These are phyloP conservation scores for Dasyornis broadbenti DNA, from an alignment of 2,113 vertebrate genomes.

Conservation along the genomic window DNA sequence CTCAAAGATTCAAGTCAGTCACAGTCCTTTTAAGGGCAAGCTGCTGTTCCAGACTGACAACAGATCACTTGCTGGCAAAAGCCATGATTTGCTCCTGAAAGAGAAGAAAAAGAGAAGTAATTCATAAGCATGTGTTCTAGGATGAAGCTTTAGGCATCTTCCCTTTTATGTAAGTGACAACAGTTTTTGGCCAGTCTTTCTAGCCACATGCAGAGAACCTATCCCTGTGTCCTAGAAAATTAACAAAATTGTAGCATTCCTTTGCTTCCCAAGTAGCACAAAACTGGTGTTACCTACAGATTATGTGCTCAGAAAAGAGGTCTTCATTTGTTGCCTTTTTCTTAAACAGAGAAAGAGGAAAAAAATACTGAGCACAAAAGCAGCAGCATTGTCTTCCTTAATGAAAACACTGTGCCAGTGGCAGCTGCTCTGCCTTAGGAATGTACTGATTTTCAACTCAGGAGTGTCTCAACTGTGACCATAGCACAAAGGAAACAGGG, in stretches of 20 bases:
- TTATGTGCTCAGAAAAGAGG: not conserved
- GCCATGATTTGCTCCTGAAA: constrained; percentile 92
- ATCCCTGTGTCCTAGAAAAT: not conserved
- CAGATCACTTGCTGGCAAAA: constrained; percentile 89
- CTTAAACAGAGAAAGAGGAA: not conserved
- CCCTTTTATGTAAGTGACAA: not conserved
- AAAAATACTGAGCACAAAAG: not conserved
- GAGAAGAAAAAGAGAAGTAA: not conserved
- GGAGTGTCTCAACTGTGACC: not conserved
- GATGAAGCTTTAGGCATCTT: not conserved
- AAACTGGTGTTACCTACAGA: not conserved
- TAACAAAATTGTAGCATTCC: not conserved
- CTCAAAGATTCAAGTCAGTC: not conserved
- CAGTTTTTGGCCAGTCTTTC: not conserved
- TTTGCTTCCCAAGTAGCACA: not conserved
- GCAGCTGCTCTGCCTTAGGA: not conserved
- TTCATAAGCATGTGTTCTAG: not conserved
- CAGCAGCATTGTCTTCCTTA: not conserved
- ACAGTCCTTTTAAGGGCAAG: not conserved
- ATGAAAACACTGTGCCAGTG: not conserved
- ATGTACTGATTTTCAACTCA: not conserved
- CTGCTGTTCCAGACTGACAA: not conserved
- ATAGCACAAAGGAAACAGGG: not conserved
- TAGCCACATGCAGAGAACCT: not conserved
- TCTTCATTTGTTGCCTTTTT: not conserved